Evolutionary conservation across 2,113 vertebrate genomes (phyloP).

Genomic region (Isichthys henryi): DNA sequence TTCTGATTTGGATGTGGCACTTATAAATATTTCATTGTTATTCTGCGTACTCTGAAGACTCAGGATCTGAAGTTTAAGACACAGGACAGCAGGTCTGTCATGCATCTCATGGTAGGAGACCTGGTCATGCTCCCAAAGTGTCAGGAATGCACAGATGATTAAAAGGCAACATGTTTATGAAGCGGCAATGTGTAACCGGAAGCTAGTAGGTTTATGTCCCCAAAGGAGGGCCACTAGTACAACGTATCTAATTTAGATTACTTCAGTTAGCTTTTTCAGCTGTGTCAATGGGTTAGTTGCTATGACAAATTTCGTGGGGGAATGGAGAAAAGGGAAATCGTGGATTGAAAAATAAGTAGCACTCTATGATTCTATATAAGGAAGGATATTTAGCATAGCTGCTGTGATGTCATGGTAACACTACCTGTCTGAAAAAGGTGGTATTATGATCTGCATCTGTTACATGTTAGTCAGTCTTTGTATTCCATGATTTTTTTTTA

Average conservation of each 20-base stretch:
- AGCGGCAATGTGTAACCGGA: background rate
- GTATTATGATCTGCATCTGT: background rate
- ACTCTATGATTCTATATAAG: too few relatives aligned
- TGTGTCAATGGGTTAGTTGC: background rate
- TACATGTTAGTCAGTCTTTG: background rate
- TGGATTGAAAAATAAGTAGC: background rate
- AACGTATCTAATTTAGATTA: background rate
- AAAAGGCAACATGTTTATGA: background rate
- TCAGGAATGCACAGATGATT: background rate
- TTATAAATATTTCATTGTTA: background rate
- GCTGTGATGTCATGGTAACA: background rate
- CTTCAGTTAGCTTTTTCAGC: background rate
- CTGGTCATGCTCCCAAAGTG: background rate
- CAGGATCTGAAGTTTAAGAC: background rate
- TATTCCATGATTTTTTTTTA: background rate
- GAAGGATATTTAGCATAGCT: background rate
- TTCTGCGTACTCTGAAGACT: background rate
- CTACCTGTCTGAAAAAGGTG: background rate
- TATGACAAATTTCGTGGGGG: background rate
- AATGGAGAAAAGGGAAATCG: background rate
- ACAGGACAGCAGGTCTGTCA: background rate
- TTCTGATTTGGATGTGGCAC: background rate
- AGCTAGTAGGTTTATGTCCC: background rate
- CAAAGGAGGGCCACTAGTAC: background rate
- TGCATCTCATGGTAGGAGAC: background rate